These are phyloP conservation scores for Climacteris rufus DNA, from an alignment of 2,113 vertebrate species.

Conservation along the genomic window DNA sequence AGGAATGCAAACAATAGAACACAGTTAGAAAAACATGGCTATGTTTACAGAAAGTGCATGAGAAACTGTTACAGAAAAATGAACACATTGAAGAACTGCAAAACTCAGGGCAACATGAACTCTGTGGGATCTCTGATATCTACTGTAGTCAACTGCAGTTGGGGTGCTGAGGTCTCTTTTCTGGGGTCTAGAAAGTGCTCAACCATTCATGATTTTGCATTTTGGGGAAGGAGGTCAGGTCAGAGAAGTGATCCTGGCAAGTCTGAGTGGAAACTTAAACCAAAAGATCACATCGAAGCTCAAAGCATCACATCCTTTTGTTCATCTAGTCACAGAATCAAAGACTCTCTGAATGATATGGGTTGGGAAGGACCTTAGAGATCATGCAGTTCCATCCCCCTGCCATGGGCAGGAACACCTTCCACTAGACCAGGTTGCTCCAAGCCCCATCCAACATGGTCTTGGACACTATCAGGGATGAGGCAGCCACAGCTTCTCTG, in stretches of 20 bases:
- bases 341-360: background rate
- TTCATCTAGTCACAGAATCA: background rate
- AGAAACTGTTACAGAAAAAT: too few species aligned
- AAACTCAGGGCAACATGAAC: too few species aligned
- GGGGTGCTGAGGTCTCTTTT: background rate
- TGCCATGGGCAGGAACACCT: background rate
- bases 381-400: accelerated
- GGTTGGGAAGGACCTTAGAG: background rate
- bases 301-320: background rate
- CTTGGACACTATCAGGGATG: background rate
- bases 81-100: too few species aligned
- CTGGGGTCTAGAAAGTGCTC: background rate
- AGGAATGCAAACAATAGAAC: too few species aligned
- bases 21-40: too few species aligned
- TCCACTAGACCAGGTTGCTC: too few species aligned
- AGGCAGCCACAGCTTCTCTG: too few species aligned
- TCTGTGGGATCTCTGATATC: background rate
- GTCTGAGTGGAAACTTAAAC: background rate
- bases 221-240: background rate
- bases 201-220: background rate
- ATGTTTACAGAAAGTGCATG: too few species aligned
- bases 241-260: background rate
- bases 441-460: background rate
- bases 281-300: background rate
- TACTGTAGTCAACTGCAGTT: background rate